Base-by-base conservation (phyloP, 2,888 invertebrate genomes). In the Meliscaeva auricollis region DNA sequence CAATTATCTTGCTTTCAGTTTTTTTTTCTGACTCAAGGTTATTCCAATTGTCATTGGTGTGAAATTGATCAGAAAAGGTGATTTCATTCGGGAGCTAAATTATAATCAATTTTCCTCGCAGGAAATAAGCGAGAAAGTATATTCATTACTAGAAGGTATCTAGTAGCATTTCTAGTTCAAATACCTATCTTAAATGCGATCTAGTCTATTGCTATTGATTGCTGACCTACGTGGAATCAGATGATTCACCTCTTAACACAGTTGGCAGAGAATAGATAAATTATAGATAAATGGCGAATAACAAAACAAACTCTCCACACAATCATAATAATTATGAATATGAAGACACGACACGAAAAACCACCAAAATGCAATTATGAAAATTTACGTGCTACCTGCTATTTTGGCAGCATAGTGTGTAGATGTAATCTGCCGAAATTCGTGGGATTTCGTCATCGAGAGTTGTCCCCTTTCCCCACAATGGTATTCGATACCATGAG, bases 361-460 rank as follows among this genome's bases (percentile, higher is more conserved):
- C 35, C n/a, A 22, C 35, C 35, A 52, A 68, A 62, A 48, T 48
- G 52, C 50, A 60, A n/a, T 9, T 20, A 32, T 50, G 60, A 15
- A 60, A 22, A 22, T 66, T 17, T 11, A 38, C 41, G 11, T 46
- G 52, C 52, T 58, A 81, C 56, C 15, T 68, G 20, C 52, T 60
- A 41, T 68, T 38, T 62, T 54, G 22, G 52, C 15, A 48, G 52
- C 15, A 48, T 52, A n/a, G 22, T 22, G 22, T 52, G 9, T 73
- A 46, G 13, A 62, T 20, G 26, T 64, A 56, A 46, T 35, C 4
- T 17, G 68, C 41, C 38, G n/a, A 78, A 79, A 74, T 72, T 68
- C 30, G 52, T 66, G 20, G 35, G 15, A 76, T 84, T 84, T 84
- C 84, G 79, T 84, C 84, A 84, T 76, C 84, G 75, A 41, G 54